Evolutionary conservation across 2,888 invertebrate genomes (phyloP), one percentile per base, ranked within the genome.

Genomic region (Amiota mariae): DNA sequence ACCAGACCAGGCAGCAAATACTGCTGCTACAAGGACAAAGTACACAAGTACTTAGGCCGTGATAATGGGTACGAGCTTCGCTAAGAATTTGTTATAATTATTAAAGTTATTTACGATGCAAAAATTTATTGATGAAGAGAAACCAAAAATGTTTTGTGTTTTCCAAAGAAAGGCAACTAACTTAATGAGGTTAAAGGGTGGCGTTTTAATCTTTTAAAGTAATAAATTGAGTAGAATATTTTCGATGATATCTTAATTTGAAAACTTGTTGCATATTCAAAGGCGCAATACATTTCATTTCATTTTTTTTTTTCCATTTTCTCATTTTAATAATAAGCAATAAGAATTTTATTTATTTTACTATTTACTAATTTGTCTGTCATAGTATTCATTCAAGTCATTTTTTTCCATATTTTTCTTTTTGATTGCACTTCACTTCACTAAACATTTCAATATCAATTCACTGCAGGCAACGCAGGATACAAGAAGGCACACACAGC

Each of bases 21-120:
- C 11, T n/a, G 6, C 11, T n/a, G 6, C 6, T 6, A 57, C 57
- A 57, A 57, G 57, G 10, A 57, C 57, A 59, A 63, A 12, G 12
- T 36, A 20, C n/a, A 36, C 24, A 63, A 46, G 36, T 36, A 47
- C 20, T 18, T 13, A 15, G 54, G 10, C 6, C 24, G 18, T 18
- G 49, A 68, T 12, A 3, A 6, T 20, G 51, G 8, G 59, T 59
- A 63, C 51, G 18, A 48, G 12, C 36, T 36, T 36, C 36, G 36
- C 36, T 36, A 36, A 36, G 18, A 68, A 54, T 68, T 68, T 54
- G 54, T 68, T 51, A 18, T 51, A 68, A 68, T 51, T 68, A 68
- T 68, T 68, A 68, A 68, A 68, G 67, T 48, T 67, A 67, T 67
- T 67, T 67, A n/a, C 64, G 36, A 36, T 36, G 36, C 36, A 20